Evolutionary conservation across 2,888 invertebrate genomes (phyloP).

Genomic region (Phania funesta): DNA sequence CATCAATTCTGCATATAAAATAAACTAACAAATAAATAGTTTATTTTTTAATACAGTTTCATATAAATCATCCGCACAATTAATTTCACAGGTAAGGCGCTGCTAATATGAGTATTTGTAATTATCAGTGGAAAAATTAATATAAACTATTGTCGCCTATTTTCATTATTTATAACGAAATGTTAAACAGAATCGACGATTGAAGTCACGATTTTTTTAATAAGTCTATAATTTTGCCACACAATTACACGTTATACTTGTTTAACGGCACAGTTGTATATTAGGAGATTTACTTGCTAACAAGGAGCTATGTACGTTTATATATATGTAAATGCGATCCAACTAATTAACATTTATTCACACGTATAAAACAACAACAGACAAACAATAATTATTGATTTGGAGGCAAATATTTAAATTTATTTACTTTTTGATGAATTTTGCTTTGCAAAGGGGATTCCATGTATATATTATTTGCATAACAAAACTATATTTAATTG

Average conservation of each 20-base stretch:
- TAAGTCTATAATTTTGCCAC: neutral
- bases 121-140: neutral
- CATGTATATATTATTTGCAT: conserved; percentile 13
- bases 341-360: conserved; percentile 38
- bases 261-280: neutral
- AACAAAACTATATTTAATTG: neutral
- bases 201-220: conserved; percentile 28
- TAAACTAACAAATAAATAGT: too few species aligned
- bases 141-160: conserved; percentile 22
- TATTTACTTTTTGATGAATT: conserved; percentile 16
- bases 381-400: neutral
- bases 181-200: neutral
- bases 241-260: neutral
- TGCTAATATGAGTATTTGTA: neutral
- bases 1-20: too few species aligned
- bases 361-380: conserved; percentile 24
- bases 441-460: conserved; percentile 32
- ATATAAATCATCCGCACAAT: too few species aligned
- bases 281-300: conserved; percentile 11
- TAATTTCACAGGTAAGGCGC: too few species aligned
- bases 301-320: conserved; percentile 36
- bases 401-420: conserved; percentile 24
- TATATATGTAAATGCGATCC: conserved; percentile 4
- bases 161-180: conserved; percentile 29
- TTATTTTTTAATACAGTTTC: too few species aligned